Evolutionary conservation across 2,888 invertebrate genomes (phyloP).

Genomic region (Druceiella hillmani): DNA sequence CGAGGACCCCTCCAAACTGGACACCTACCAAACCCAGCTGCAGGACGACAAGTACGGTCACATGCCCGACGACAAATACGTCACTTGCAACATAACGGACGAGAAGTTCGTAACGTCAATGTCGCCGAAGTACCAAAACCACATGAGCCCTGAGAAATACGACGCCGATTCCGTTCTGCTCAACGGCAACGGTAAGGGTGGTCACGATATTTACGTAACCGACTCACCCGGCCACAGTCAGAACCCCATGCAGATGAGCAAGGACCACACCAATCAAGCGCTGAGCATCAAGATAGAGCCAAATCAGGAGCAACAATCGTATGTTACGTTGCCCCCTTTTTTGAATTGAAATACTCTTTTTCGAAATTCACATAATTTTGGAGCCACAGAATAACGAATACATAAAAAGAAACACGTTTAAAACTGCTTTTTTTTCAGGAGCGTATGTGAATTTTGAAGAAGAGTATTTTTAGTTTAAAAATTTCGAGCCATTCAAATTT

Average conservation of each 20-base stretch:
- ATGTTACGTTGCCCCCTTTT: constrained; percentile 72
- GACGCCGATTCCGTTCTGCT: constrained; percentile 26
- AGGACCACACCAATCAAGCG: constrained; percentile 32
- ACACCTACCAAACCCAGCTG: constrained; percentile 44
- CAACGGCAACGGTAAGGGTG: constrained; percentile 15
- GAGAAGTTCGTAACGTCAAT: constrained; percentile 54
- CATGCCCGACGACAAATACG: constrained; percentile 46
- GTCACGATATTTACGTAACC: background rate
- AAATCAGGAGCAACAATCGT: constrained; percentile 41
- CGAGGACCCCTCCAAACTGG: constrained; percentile 36
- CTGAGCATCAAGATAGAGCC: constrained; percentile 57
- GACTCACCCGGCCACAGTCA: constrained; percentile 29
- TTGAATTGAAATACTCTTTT: constrained; percentile 64
- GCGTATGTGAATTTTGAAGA: too few relatives aligned
- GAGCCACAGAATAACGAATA: background rate
- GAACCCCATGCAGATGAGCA: constrained; percentile 11
- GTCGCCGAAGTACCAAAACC: constrained; percentile 46
- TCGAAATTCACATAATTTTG: constrained; percentile 43
- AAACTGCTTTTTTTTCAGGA: too few relatives aligned
- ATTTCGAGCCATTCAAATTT: too few relatives aligned
- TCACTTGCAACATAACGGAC: constrained; percentile 48
- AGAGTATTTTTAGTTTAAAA: too few relatives aligned
- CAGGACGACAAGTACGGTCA: constrained; percentile 48
- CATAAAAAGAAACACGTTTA: too few relatives aligned
- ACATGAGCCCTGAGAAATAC: constrained; percentile 41